Percentiles rank a stretch among this genome's conserved stretches.
These are phyloP conservation scores for Andrena trimmerana DNA, from an alignment of 2,888 invertebrate genomes.

Conservation along the genomic window DNA sequence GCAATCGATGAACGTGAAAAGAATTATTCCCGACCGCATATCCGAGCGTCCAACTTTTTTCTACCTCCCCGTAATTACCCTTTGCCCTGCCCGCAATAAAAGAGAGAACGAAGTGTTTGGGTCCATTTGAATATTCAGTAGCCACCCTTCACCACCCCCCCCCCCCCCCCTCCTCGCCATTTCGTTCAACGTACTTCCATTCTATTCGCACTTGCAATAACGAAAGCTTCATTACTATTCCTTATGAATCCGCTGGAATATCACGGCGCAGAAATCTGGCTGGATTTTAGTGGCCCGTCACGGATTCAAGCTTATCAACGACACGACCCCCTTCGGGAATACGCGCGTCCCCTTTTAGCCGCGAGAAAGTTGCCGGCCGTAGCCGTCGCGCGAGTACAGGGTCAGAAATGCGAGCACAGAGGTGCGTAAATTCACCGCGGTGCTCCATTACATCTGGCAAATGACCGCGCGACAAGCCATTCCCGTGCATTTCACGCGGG, in stretches of 20 bases:
- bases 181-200: background rate
- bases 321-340: background rate
- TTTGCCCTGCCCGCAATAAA: constrained; percentile 14
- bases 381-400: background rate
- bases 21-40: constrained; percentile 50
- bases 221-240: background rate
- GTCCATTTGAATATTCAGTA: constrained; percentile 21
- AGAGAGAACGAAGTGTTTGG: constrained; percentile 6
- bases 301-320: background rate
- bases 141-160: background rate
- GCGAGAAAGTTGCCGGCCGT: background rate
- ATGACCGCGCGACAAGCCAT: constrained; percentile 63
- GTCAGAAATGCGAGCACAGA: constrained; percentile 43
- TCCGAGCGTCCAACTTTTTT: constrained; percentile 6
- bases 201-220: background rate
- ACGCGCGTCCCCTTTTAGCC: background rate
- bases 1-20: constrained; percentile 62
- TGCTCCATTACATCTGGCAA: constrained; percentile 58
- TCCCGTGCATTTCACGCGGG: constrained; percentile 50
- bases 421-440: constrained; percentile 43
- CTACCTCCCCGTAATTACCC: constrained; percentile 27
- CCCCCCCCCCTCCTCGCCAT: background rate
- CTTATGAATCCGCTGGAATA: background rate
- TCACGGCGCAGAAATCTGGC: background rate
- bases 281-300: background rate